These are phyloP conservation scores for Oxycera nigricornis DNA, from an alignment of 2,888 invertebrate species.

Conservation along the genomic window DNA sequence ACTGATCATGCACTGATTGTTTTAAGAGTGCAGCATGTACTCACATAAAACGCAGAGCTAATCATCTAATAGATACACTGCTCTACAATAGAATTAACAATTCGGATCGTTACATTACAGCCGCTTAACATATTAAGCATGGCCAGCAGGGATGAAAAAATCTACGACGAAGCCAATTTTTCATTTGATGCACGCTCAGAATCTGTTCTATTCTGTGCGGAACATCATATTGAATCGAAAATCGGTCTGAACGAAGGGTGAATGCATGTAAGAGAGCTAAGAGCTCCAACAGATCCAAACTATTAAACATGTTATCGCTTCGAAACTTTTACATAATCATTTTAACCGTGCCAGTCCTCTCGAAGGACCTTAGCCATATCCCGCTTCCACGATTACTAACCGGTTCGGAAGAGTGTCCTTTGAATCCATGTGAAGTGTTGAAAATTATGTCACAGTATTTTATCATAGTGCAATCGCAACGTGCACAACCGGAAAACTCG, in stretches of 20 bases:
- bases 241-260: no score
- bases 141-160: not conserved
- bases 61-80: not conserved
- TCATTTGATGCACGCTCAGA: not conserved
- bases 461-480: constrained; percentile 51
- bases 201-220: not conserved
- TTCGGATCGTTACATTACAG: not conserved
- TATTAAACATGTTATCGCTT: not conserved
- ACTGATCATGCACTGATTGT: no score
- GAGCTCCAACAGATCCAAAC: no score
- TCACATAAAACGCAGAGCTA: not conserved
- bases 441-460: constrained; percentile 58
- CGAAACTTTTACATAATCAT: not conserved
- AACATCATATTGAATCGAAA: not conserved
- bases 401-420: constrained; percentile 58
- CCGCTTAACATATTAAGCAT: not conserved
- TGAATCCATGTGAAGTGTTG: constrained; percentile 63
- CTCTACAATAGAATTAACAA: not conserved
- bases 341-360: constrained; percentile 49
- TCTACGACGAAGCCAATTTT: constrained; percentile 1
- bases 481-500: constrained; percentile 40
- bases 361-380: constrained; percentile 48
- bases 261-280: not conserved
- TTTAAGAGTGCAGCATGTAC: not conserved
- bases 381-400: constrained; percentile 52